These are phyloP conservation scores for Vanessa tameamea DNA, from an alignment of 1,140 invertebrate genomes.

Conservation along the genomic window DNA sequence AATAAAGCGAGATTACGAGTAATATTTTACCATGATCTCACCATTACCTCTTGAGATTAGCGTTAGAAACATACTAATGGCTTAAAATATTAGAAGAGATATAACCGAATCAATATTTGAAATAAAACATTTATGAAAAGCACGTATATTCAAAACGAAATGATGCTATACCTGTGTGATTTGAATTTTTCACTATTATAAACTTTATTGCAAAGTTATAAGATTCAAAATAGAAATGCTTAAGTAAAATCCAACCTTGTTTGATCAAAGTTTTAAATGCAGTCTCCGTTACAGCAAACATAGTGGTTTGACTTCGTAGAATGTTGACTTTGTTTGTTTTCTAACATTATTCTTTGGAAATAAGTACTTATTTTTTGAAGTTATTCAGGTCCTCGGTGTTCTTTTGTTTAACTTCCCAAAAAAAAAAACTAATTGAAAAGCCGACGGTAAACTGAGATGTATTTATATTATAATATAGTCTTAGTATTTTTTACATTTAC, in stretches of 20 bases:
- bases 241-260: slow-evolving; percentile 6
- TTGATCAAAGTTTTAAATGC: slow-evolving; percentile 13
- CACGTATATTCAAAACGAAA: not conserved
- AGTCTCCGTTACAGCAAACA: slow-evolving; percentile 25
- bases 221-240: slow-evolving; percentile 6
- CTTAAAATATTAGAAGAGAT: not conserved
- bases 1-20: too few relatives aligned
- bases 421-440: too few relatives aligned
- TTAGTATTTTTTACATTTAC: too few relatives aligned
- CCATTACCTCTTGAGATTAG: too few relatives aligned
- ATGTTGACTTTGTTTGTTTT: slow-evolving; percentile 12
- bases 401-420: not conserved
- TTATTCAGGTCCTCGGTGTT: not conserved
- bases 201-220: slow-evolving; percentile 3
- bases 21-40: too few relatives aligned
- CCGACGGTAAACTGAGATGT: too few relatives aligned
- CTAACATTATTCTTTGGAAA: slow-evolving; percentile 15
- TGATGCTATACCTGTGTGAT: not conserved
- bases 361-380: not conserved
- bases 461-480: too few relatives aligned
- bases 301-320: slow-evolving; percentile 11
- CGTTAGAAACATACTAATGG: too few relatives aligned
- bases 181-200: not conserved
- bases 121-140: slow-evolving; percentile 2
- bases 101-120: slow-evolving; percentile 1